Conservation (phyloP, 2,113 vertebrate species). For the human (Homo sapiens) region DNA sequence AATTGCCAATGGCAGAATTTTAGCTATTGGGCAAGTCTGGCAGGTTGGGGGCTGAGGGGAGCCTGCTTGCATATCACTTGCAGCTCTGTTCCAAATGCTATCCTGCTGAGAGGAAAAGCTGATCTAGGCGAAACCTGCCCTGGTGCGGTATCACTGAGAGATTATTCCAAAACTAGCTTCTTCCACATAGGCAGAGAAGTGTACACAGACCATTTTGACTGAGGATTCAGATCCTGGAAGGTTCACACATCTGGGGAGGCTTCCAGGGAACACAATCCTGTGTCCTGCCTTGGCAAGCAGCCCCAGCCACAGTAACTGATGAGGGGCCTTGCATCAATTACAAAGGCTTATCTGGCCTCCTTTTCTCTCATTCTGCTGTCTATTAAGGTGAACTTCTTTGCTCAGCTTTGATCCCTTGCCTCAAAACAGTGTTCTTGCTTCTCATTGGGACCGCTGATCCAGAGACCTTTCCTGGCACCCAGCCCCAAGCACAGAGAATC, state of each 20-base stretch:
- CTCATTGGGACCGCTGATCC: not conserved
- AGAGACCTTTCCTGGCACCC: not conserved
- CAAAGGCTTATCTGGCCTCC: not conserved
- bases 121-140: not conserved
- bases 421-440: not conserved
- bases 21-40: not conserved
- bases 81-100: not conserved
- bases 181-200: not conserved
- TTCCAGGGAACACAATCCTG: not conserved
- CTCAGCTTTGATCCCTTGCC: not conserved
- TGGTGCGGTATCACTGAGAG: not conserved
- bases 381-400: not conserved
- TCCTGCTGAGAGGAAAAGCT: not conserved
- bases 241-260: not conserved
- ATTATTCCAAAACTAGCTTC: not conserved
- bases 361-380: not conserved
- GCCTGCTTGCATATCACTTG: accelerated
- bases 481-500: not conserved
- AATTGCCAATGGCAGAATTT: not conserved
- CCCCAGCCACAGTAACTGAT: not conserved
- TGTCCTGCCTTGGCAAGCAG: not conserved
- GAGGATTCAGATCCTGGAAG: not conserved
- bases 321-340: not conserved
- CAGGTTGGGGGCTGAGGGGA: not conserved
- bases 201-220: not conserved